Conservation (phyloP, 2,797 vertebrate species). For the Gadopsis bispinosus region DNA sequence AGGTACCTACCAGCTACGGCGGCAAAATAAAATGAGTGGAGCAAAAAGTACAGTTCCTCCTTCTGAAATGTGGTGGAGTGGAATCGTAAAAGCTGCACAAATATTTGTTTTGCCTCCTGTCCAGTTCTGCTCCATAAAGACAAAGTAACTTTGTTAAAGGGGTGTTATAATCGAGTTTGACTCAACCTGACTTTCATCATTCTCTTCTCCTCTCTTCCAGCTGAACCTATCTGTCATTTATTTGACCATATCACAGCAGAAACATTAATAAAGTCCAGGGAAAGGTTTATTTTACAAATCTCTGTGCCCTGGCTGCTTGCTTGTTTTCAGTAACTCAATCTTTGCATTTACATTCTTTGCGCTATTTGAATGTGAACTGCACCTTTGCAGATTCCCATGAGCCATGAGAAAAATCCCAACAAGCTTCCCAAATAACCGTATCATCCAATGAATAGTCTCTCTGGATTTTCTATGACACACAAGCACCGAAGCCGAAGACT, state of each 20-base stretch:
- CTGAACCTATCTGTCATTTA: conserved; percentile 42
- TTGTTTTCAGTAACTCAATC: conserved; percentile 71
- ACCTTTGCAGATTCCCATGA: conserved; percentile 40
- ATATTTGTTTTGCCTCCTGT: neutral
- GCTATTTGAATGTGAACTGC: conserved; percentile 40
- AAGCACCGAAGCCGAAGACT: neutral
- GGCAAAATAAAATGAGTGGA: conserved; percentile 23
- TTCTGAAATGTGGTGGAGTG: neutral
- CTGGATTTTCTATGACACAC: neutral
- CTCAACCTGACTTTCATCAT: conserved; percentile 12
- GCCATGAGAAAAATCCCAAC: conserved; percentile 53
- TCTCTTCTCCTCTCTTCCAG: neutral
- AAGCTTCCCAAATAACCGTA: conserved; percentile 6
- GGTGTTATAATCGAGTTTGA: conserved; percentile 36
- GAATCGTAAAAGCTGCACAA: neutral
- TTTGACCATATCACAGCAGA: conserved; percentile 60
- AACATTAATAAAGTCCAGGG: conserved; percentile 54
- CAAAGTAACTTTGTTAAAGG: conserved; percentile 28
- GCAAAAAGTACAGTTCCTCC: neutral
- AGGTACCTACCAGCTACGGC: conserved; percentile 2
- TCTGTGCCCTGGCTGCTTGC: conserved; percentile 33
- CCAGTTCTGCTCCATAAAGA: conserved; percentile 7
- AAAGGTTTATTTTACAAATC: conserved; percentile 62
- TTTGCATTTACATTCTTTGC: conserved; percentile 65
- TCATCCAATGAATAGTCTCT: conserved; percentile 2